Percentiles rank a stretch among this genome's conserved stretches.
These are phyloP conservation scores for Lithophane semibrunnea DNA, from an alignment of 2,888 invertebrate genomes.

Conservation along the genomic window DNA sequence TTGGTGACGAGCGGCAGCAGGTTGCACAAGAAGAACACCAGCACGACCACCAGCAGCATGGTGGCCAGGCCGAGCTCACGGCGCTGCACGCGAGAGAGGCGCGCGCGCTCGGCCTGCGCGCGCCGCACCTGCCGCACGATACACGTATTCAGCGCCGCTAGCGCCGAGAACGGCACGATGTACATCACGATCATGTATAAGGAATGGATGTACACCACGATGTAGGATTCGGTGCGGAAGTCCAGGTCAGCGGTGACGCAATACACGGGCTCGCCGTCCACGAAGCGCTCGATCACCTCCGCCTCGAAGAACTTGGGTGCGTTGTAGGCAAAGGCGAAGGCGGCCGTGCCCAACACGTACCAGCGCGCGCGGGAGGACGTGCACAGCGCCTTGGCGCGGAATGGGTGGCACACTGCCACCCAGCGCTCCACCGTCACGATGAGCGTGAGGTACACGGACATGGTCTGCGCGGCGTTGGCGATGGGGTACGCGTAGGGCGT, in stretches of 20 bases:
- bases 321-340: slow-evolving; percentile 96
- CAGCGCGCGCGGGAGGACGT: slow-evolving; percentile 96
- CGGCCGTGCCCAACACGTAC: slow-evolving; percentile 95
- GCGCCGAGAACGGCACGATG: slow-evolving; percentile 96
- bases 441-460: slow-evolving; percentile 97
- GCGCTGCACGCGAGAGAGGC: slow-evolving; percentile 96
- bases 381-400: slow-evolving; percentile 96
- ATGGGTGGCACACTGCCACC: slow-evolving; percentile 97
- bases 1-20: slow-evolving; percentile 96
- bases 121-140: slow-evolving; percentile 97
- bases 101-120: slow-evolving; percentile 97
- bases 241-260: slow-evolving; percentile 93
- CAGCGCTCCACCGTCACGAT: slow-evolving; percentile 98
- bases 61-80: slow-evolving; percentile 98
- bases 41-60: slow-evolving; percentile 98
- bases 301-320: slow-evolving; percentile 95
- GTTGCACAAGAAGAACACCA: slow-evolving; percentile 98
- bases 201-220: slow-evolving; percentile 97
- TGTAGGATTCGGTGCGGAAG: slow-evolving; percentile 93
- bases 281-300: slow-evolving; percentile 84
- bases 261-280: slow-evolving; percentile 91
- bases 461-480: slow-evolving; percentile 97
- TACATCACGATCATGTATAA: slow-evolving; percentile 98
- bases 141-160: slow-evolving; percentile 97
- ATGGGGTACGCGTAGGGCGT: slow-evolving; percentile 95